Evolutionary conservation across 2,113 vertebrate genomes (phyloP).

Genomic region (Lophotis ruficrista): DNA sequence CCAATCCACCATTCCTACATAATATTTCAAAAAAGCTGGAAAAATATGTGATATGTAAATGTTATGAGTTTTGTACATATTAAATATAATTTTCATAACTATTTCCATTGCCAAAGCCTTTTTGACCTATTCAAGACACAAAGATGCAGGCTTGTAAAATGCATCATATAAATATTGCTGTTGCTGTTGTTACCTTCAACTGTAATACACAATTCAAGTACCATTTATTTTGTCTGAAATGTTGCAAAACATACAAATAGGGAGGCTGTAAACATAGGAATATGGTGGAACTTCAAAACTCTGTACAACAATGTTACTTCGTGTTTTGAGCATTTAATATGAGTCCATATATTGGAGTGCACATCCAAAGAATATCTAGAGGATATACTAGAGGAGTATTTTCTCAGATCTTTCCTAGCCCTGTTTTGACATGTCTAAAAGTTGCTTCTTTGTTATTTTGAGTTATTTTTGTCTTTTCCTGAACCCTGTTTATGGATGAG

Average conservation of each 20-base stretch:
- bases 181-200: not conserved
- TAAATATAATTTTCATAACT: not conserved
- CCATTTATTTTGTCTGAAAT: too few species aligned
- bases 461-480: not conserved
- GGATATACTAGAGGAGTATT: not conserved
- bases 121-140: too few species aligned
- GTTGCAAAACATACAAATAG: not conserved
- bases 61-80: not conserved
- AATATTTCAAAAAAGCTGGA: not conserved
- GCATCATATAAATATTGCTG: not conserved
- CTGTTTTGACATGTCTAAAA: not conserved
- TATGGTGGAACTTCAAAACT: not conserved
- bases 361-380: not conserved
- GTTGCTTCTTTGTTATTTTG: not conserved
- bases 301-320: not conserved
- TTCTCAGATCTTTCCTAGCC: not conserved
- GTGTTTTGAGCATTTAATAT: not conserved
- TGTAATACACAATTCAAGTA: not conserved
- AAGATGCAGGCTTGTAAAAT: not conserved
- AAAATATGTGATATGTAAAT: not conserved
- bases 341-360: not conserved
- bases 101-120: not conserved
- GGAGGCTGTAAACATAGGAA: not conserved
- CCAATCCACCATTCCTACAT: not conserved
- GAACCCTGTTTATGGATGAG: not conserved